Evolutionary conservation across 2,113 vertebrate genomes (phyloP), one percentile per base, ranked within the genome.

Genomic region (Tiliqua scincoides): DNA sequence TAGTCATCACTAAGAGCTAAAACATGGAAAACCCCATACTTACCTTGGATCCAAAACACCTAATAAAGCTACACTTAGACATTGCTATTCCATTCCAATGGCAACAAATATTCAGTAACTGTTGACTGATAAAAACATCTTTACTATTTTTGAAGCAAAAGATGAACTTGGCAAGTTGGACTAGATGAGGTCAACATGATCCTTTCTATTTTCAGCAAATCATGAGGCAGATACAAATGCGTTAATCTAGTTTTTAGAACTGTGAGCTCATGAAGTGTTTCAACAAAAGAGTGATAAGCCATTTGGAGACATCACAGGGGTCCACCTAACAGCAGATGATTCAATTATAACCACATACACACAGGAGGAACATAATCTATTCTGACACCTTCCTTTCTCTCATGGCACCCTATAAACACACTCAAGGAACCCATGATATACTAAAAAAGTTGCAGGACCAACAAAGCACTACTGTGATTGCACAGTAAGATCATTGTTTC

Each of bases 131-230:
- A 90, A 95, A 92, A 67, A 17, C 20, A 20, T 87, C 57, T 93
- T 89, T 67, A 61, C 52, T 63, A 85, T 87, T 40, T 37, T 78
- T 35, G 57, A 91, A 83, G 85, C 83, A 48, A 93, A 88, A 6
- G 6, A 92, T 59, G 81, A 65, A 32, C 92, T 80, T 88, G 88
- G 89, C 82, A 90, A 90, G 87, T 86, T 81, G 89, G 89, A 85
- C 79, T 89, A 81, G 80, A 91, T 67, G 85, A 79, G 79, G 78
- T n/a, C n/a, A 89, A 87, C 89, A 92, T 85, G 86, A 89, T 82
- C 68, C 52, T 89, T 30, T 0, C 0, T 43, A 87, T 87, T 89
- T 94, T 94, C 75, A 96, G 89, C 71, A 94, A 76, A 37, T 59
- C 75, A 30, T 89, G 79, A 74, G 94, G 83, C 27, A 68, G 70